Evolutionary conservation across 2,888 invertebrate species (phyloP), one percentile per base, ranked within the genome.

Genomic region (Zelleria hepariella): DNA sequence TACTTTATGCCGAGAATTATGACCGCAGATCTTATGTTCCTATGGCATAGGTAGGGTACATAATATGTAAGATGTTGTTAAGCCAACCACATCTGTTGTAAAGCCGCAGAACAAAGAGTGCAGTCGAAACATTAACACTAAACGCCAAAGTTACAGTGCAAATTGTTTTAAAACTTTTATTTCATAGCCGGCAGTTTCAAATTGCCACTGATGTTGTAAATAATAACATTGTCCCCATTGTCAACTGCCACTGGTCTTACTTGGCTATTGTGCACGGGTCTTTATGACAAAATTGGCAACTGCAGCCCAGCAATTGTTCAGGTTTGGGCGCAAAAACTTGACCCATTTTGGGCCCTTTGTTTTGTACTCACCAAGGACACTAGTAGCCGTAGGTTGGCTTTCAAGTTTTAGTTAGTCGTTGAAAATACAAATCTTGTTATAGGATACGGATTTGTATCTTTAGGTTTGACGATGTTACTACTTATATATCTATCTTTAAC

Each of bases 161-260:
- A 21, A 49, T 5, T 20, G 49, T 49, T 49, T 49, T 49, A 18
- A 49, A 49, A 49, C 20, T 20, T 48, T 47, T 5, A 10, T 42
- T 42, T 42, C 10, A 42, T 15, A 42, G 10, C 15, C 15, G 32
- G 32, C 15, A 42, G 15, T 3, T 59, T 32, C 67, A 71, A 74
- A 74, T 68, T 71, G 82, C 81, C 81, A 72, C 83, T 77, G 80
- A 79, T 74, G 77, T 77, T 78, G 70, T 83, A 85, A 83, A 85
- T 75, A 76, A 75, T 78, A 23, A 23, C 58, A 79, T 76, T 75
- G 75, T 75, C 69, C 3, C 21, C 25, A 58, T 58, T 21, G 20
- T 74, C 68, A 70, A 64, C 63, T 66, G 84, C 86, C 85, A 86
- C 87, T 77, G 82, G 86, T 86, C 77, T 87, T 87, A 85, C 80